phyloP scores from a whole-genome alignment of 2,113 vertebrate genomes.

The Electrona antarctica region DNA sequence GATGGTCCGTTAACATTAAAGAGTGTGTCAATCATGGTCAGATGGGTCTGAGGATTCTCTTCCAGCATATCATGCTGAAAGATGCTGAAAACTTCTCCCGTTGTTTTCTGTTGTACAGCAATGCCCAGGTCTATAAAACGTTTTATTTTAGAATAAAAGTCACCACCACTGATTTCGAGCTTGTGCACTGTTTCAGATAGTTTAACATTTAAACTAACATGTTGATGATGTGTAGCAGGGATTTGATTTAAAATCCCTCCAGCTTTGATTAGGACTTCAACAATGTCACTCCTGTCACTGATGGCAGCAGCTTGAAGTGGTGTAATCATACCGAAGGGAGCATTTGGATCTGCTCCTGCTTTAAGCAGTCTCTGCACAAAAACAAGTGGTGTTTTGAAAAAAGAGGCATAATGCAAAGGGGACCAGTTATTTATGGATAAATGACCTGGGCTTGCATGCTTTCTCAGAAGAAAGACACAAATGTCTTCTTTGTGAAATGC shows the following conservation, averaged over 20 bases:
- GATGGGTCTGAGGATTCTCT: conserved; percentile 27
- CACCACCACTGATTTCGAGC: conserved; percentile 20
- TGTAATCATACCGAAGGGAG: rapidly evolving
- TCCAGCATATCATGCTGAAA: conserved; percentile 40
- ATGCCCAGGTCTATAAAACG: background rate
- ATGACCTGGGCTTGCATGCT: conserved; percentile 22
- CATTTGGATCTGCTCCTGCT: conserved; percentile 38
- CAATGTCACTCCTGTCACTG: conserved; percentile 36
- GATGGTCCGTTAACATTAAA: rapidly evolving
- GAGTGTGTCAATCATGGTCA: conserved; percentile 43
- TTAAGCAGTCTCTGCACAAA: conserved; percentile 46
- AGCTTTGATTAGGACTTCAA: conserved; percentile 45
- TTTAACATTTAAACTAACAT: conserved; percentile 22
- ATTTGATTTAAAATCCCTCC: conserved; percentile 18
- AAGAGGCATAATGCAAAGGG: conserved; percentile 54
- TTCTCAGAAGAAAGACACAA: conserved; percentile 19
- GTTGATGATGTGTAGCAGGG: rapidly evolving
- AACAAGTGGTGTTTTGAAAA: background rate
- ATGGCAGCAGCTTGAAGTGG: conserved; percentile 50
- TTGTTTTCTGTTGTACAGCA: rapidly evolving
- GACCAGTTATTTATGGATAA: rapidly evolving
- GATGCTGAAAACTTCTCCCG: conserved; percentile 21
- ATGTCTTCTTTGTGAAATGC: conserved; percentile 2
- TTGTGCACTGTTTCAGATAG: conserved; percentile 22
- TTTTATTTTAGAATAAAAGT: background rate